Evolutionary conservation across 2,113 vertebrate genomes (phyloP).

Genomic region (Hepsetus odoe): DNA sequence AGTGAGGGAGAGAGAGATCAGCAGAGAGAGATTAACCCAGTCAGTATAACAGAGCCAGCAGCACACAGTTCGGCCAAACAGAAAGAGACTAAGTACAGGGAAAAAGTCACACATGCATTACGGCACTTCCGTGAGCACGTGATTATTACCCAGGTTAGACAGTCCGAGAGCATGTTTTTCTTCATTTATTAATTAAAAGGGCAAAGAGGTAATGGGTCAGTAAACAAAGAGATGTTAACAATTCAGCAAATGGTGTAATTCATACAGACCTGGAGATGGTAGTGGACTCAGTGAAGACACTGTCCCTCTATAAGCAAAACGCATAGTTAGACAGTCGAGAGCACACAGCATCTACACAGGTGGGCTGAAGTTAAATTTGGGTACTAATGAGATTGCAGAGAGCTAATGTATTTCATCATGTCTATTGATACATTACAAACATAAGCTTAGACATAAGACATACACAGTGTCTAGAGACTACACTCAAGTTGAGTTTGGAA

Average conservation of each 20-base stretch:
- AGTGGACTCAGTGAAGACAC: conserved; percentile 61
- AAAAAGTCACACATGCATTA: background rate
- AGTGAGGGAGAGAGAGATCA: background rate
- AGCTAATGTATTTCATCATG: too few species aligned
- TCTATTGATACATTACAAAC: too few species aligned
- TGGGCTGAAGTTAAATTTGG: background rate
- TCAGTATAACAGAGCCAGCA: conserved; percentile 17
- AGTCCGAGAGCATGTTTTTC: too few species aligned
- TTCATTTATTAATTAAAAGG: background rate
- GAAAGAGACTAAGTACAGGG: background rate
- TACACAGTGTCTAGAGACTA: background rate
- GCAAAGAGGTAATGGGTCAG: background rate
- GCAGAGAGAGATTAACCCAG: background rate
- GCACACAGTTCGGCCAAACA: conserved; percentile 47
- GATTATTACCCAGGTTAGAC: conserved; percentile 35
- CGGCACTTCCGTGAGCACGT: background rate
- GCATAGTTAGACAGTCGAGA: conserved; percentile 37
- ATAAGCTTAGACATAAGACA: too few species aligned
- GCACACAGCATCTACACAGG: too few species aligned
- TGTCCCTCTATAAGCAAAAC: conserved; percentile 68
- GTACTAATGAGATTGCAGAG: too few species aligned
- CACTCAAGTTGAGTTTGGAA: background rate
- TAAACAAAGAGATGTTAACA: background rate
- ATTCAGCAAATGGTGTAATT: background rate
- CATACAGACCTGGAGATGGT: conserved; percentile 63